Evolutionary conservation across 2,113 vertebrate genomes (phyloP), one percentile per base, ranked within the genome.

Genomic region (Colaptes auratus): DNA sequence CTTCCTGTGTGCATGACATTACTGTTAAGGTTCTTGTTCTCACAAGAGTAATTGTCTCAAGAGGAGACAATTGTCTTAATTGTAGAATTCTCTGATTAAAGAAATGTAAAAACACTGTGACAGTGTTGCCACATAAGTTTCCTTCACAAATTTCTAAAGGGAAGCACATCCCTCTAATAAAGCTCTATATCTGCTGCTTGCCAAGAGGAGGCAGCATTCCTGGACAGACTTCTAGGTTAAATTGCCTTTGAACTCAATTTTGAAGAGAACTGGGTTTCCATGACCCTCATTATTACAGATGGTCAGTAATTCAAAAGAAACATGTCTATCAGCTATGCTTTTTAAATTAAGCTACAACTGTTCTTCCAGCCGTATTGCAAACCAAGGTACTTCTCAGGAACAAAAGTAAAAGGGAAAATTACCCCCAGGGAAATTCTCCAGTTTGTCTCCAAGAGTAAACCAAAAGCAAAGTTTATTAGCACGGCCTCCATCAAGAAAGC

Each of bases 291-390:
- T 46, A 59, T 0, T 36, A 20, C 70, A 63, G 86, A 76, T 0
- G 9, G 28, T 11, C 66, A 36, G 9, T 25, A 64, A 81, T 39
- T 39, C n/a, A 48, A 42, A 63, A 76, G 4, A n/a, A 87, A 27
- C 28, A 3, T 2, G 2, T 0, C 53, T 28, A 3, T 9, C 36
- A 7, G 4, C 58, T 27, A 1, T 2, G 48, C 30, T 89, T 77
- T 79, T 69, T 5, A 52, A 67, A 50, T 67, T 27, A 44, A 85
- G 44, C 55, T 61, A 17, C 58, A 81, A 61, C 9, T 6, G 35
- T 35, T 87, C 30, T 27, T 59, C 30, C 48, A 75, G 58, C 13
- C 3, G 15, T 17, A 53, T 5, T 3, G 21, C 71, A 83, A 74
- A 42, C 48, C 82, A 72, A 76, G 13, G 7, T 21, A 36, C 23